These are phyloP conservation scores for Orthonevra nobilis DNA, from an alignment of 2,888 invertebrate genomes.

Conservation along the genomic window DNA sequence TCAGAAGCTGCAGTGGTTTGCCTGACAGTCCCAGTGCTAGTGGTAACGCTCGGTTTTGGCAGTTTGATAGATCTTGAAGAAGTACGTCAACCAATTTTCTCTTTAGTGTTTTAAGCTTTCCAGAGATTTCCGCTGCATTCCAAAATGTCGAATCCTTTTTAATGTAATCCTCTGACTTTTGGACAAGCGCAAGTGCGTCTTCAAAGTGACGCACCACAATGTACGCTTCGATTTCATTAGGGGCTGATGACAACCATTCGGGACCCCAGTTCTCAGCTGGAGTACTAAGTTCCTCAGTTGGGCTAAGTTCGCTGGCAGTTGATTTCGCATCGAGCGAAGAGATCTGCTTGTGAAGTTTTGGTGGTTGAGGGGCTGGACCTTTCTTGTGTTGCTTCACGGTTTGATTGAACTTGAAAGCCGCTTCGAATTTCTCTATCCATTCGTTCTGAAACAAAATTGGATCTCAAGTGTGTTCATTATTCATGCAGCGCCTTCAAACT, in stretches of 20 bases:
- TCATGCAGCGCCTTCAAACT: not conserved
- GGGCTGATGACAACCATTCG: slow-evolving; percentile 94
- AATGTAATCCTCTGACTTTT: slow-evolving; percentile 84
- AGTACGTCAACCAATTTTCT: slow-evolving; percentile 91
- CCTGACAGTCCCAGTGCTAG: slow-evolving; percentile 93
- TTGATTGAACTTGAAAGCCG: slow-evolving; percentile 90
- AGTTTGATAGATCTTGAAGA: slow-evolving; percentile 92
- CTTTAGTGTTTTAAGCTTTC: slow-evolving; percentile 86
- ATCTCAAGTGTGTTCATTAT: not conserved
- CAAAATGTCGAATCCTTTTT: slow-evolving; percentile 75
- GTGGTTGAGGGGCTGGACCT: slow-evolving; percentile 80
- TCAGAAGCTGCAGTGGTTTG: slow-evolving; percentile 90
- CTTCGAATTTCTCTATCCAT: slow-evolving; percentile 96
- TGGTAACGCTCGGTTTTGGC: slow-evolving; percentile 93
- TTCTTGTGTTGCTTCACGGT: slow-evolving; percentile 81
- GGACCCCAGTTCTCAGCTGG: slow-evolving; percentile 81
- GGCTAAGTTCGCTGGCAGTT: slow-evolving; percentile 73
- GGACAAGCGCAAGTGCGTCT: slow-evolving; percentile 91
- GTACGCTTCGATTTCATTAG: slow-evolving; percentile 96
- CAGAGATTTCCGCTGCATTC: slow-evolving; percentile 75
- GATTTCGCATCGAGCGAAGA: slow-evolving; percentile 73
- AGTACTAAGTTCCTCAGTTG: slow-evolving; percentile 73
- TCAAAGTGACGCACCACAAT: slow-evolving; percentile 98
- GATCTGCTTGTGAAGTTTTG: slow-evolving; percentile 72
- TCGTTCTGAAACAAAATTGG: slow-evolving; percentile 90